Evolutionary conservation across 2,888 invertebrate species (phyloP).

Genomic region (Thereva unica): DNA sequence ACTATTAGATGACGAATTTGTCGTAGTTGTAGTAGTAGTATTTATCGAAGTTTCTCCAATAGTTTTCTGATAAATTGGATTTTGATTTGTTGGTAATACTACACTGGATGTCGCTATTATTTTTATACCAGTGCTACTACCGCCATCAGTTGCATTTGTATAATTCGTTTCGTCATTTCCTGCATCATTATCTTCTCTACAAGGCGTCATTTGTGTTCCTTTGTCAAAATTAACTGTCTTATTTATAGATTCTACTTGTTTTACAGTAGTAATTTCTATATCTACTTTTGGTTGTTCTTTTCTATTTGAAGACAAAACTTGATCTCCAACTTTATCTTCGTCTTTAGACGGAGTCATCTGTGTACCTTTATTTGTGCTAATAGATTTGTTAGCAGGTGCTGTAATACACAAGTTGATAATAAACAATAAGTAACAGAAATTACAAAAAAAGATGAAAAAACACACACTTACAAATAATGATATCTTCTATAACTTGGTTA

Average conservation of each 20-base stretch:
- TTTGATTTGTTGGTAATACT: no score
- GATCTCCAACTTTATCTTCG: no score
- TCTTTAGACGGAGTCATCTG: neutral
- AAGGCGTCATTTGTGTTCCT: neutral
- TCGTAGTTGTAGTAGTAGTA: neutral
- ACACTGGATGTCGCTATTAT: no score
- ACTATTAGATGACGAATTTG: slow-evolving; percentile 28
- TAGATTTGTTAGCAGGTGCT: neutral
- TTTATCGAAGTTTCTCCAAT: slow-evolving; percentile 15
- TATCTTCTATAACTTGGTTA: slow-evolving; percentile 52
- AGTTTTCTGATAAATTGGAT: no score
- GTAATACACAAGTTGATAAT: neutral
- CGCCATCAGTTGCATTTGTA: no score
- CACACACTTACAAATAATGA: slow-evolving; percentile 45
- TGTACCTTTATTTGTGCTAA: slow-evolving; percentile 5
- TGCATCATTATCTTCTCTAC: neutral
- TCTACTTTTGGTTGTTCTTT: no score
- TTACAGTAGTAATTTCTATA: no score
- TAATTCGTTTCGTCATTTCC: no score
- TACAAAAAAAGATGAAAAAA: neutral
- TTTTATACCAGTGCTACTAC: no score
- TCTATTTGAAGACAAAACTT: no score
- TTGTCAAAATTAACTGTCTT: no score
- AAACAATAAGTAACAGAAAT: neutral
- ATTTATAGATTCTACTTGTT: no score